A percentile compares a stretch with the other conserved stretches of the same genome.
Conservation (phyloP, 1,140 invertebrate species). For the Sipha flava region DNA sequence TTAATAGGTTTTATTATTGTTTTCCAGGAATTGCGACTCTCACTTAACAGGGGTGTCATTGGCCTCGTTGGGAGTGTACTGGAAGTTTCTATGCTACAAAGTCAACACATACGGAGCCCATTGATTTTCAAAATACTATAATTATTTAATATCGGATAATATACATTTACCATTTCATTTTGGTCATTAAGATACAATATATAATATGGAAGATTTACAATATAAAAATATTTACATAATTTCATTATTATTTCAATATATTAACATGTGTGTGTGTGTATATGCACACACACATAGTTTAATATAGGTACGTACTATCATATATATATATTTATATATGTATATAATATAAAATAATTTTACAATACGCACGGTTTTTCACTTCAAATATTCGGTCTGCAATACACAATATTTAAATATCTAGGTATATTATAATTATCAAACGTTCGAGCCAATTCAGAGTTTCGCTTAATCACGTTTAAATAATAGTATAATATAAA, state of each 20-base stretch:
- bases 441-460: background rate
- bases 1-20: background rate
- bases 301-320: background rate
- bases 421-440: no score
- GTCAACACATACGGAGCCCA: background rate
- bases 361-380: no score
- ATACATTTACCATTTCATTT: background rate
- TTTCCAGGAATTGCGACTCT: background rate
- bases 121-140: slow-evolving; percentile 13
- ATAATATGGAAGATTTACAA: slow-evolving; percentile 18
- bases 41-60: background rate
- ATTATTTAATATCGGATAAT: background rate
- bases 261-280: background rate
- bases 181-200: background rate
- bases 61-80: slow-evolving; percentile 9
- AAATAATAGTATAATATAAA: no score
- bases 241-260: background rate
- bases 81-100: slow-evolving; percentile 14
- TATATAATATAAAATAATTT: no score
- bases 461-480: background rate
- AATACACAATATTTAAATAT: no score
- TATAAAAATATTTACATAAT: slow-evolving; percentile 24
- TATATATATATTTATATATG: no score
- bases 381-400: no score
- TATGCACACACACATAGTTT: background rate